Evolutionary conservation across 92 coral and sea anemone species (phyloP), one percentile per base, ranked within the genome.

Genomic region (Epizoanthus rinbou): DNA sequence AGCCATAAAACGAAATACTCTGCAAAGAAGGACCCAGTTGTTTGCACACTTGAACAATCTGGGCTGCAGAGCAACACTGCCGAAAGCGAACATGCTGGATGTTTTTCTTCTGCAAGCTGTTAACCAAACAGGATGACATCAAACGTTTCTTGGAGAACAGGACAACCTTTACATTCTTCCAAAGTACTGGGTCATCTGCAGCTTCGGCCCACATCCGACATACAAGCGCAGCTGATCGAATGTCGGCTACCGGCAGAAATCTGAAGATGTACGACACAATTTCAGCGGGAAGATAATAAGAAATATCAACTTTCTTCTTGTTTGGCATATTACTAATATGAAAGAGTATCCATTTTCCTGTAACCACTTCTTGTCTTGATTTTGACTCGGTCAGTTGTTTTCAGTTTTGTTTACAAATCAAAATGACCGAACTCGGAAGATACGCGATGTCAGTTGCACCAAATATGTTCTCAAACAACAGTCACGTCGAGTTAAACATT

Each of bases 141-240:
- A 88, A 28, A 43, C 88, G 89, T 37, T 81, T 87, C 66, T 92
- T 91, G 23, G 93, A 85, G 73, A 83, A 92, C 23, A 93, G 60
- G 21, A 88, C 82, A 8, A 85, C 84, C 15, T 62, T 65, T 11
- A 68, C 83, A 53, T 87, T 73, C 83, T 85, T 91, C 98, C 98
- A 93, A 59, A 93, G 85, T 60, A 93, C 52, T 11, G 98, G 98
- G 80, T 93, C 98, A 11, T 93, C 93, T 8, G 91, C 84, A 7
- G 98, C 98, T 28, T 86, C 87, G 8, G 95, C 86, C 98, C 98
- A 93, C 37, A 83, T 47, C 65, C 74, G 86, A 18, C 98, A 93
- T 3, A 89, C 98, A 6, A 87, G 81, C 6, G 98, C 88, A 47
- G 91, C 88, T 41, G 90, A 81, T 68, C 89, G 85, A 52, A 93